phyloP scores from a whole-genome alignment of 2,888 invertebrate species.

The Drosophila peninsularis region DNA sequence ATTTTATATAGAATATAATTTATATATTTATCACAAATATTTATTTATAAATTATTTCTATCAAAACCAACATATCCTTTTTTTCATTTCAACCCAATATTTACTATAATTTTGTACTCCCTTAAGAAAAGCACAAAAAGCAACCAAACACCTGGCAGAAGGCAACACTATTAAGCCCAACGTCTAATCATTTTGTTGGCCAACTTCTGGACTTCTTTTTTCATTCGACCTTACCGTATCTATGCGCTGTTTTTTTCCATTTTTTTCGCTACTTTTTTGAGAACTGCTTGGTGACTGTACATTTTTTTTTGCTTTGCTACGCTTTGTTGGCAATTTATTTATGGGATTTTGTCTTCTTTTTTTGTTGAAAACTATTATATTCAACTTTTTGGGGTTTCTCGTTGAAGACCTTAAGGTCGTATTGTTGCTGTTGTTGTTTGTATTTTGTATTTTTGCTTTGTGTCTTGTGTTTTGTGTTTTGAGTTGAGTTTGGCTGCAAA shows the following conservation, averaged over 20 bases:
- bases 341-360: slow-evolving; percentile 13
- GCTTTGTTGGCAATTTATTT: slow-evolving; percentile 39
- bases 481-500: slow-evolving; percentile 15
- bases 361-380: slow-evolving; percentile 28
- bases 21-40: too few relatives aligned
- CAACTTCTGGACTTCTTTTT: slow-evolving; percentile 20
- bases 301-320: slow-evolving; percentile 12
- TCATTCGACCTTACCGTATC: slow-evolving; percentile 9
- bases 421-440: slow-evolving; percentile 5
- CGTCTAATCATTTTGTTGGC: slow-evolving; percentile 7
- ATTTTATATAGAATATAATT: too few relatives aligned
- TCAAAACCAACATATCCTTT: too few relatives aligned
- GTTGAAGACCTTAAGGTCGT: slow-evolving; percentile 26
- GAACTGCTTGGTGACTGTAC: slow-evolving; percentile 28
- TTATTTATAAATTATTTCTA: too few relatives aligned
- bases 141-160: background rate
- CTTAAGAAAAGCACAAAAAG: background rate
- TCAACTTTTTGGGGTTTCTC: slow-evolving; percentile 23
- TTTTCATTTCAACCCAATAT: background rate
- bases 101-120: background rate
- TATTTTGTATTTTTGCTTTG: background rate
- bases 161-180: background rate
- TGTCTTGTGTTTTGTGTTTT: slow-evolving; percentile 6
- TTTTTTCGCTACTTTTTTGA: slow-evolving; percentile 12
- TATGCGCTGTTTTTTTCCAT: slow-evolving; percentile 9